Evolutionary conservation across 2,888 invertebrate genomes (phyloP).

Genomic region (Lycocerus yunnanus): DNA sequence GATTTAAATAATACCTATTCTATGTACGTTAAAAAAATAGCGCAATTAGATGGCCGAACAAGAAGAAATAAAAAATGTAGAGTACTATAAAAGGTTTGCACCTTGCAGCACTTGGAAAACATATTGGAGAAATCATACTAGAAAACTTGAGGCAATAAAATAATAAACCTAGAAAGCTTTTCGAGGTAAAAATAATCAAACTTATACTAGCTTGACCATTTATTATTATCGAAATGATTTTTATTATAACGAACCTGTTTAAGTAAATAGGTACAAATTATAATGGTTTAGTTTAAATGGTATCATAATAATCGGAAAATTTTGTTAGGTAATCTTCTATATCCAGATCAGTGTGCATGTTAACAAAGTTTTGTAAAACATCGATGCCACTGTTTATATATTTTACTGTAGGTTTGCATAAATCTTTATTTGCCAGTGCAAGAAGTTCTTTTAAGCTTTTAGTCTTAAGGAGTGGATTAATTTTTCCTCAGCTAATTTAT

Average conservation of each 20-base stretch:
- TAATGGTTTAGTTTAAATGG: neutral
- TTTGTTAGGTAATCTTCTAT: neutral
- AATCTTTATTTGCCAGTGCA: neutral
- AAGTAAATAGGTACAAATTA: neutral
- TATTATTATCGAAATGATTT: no score
- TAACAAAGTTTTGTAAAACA: neutral
- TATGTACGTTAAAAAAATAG: no score
- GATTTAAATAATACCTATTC: no score
- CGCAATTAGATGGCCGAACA: no score
- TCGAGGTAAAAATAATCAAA: neutral
- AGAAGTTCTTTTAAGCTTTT: neutral
- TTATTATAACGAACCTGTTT: no score
- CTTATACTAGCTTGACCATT: neutral
- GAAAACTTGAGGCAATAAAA: no score
- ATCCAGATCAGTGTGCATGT: neutral
- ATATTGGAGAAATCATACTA: no score
- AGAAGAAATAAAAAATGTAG: neutral
- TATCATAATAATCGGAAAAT: neutral
- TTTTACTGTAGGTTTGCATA: neutral
- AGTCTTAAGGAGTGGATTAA: neutral
- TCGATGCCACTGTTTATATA: neutral
- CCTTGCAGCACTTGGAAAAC: no score
- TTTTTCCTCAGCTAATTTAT: neutral
- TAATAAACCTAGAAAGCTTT: neutral
- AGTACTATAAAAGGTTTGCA: no score